Conservation (phyloP, 2,888 invertebrate species). For the Nomada ruficornis region DNA sequence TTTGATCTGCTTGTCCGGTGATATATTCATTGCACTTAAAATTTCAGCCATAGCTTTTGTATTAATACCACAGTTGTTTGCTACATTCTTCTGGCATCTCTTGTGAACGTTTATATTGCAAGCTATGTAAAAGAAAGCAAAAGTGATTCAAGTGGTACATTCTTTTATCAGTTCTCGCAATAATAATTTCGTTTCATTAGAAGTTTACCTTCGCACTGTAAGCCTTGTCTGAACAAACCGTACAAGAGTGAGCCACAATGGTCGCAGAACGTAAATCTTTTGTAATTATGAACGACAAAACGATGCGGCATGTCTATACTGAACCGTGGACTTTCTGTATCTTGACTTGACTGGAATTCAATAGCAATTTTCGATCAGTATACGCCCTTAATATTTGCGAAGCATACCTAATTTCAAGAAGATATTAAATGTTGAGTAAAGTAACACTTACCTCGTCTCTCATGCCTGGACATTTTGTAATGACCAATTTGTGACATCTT, state of each 20-base stretch:
- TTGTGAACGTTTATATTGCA: slow-evolving; percentile 99
- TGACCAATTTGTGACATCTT: slow-evolving; percentile 97
- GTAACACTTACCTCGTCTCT: slow-evolving; percentile 90
- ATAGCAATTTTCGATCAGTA: slow-evolving; percentile 36
- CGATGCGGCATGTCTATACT: slow-evolving; percentile 99
- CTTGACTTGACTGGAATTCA: slow-evolving; percentile 85
- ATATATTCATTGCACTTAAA: slow-evolving; percentile 95
- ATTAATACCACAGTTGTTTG: slow-evolving; percentile 99
- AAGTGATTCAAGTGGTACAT: slow-evolving; percentile 4
- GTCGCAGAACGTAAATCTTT: slow-evolving; percentile 99
- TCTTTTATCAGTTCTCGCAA: background rate
- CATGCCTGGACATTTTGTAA: slow-evolving; percentile 99
- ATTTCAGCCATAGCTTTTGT: slow-evolving; percentile 98
- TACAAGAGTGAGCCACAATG: slow-evolving; percentile 99
- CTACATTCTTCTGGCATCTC: slow-evolving; percentile 99
- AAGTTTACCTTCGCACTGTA: slow-evolving; percentile 94
- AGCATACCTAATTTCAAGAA: background rate
- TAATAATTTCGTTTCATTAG: background rate
- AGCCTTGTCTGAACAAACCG: slow-evolving; percentile 97
- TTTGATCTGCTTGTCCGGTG: slow-evolving; percentile 91
- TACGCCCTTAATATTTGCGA: background rate
- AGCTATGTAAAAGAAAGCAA: slow-evolving; percentile 85
- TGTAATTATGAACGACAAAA: slow-evolving; percentile 97
- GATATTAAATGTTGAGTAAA: slow-evolving; percentile 7
- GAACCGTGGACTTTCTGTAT: slow-evolving; percentile 92